Evolutionary conservation across 2,888 invertebrate species (phyloP), one percentile per base, ranked within the genome.

Genomic region (Heliconius hortense): DNA sequence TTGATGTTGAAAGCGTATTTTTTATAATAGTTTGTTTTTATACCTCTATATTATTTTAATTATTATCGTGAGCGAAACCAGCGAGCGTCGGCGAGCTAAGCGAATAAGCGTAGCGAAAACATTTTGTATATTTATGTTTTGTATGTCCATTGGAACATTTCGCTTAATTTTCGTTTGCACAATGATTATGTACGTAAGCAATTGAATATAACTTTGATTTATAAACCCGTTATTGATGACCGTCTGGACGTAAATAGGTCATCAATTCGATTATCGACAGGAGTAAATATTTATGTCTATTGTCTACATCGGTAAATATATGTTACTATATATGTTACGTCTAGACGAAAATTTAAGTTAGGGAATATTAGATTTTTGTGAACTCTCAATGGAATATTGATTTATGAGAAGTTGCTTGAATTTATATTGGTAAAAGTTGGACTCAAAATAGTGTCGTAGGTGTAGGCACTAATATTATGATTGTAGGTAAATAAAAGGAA

Each of bases 251-350:
- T 28, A 68, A 48, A 48, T 24, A 64, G 64, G 39, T 39, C 64
- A 39, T 68, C 67, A 48, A 48, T 28, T 68, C 67, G 48, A 68
- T 68, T 48, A 48, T 68, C 28, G 48, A 43, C 43, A 18, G 67
- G 10, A 5, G 67, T 68, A 68, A 68, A 68, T 68, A 48, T 68
- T 67, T 68, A 48, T 68, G 35, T 39, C 35, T 39, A 64, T 56
- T 39, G 64, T 60, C 26, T 26, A 15, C 15, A 28, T 26, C 1
- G 10, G n/a, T 48, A 48, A 59, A 13, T 5, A 11, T 26, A 60
- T 26, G 15, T 18, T 26, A 13, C 24, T 60, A 60, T 26, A 26
- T 15, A 15, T 59, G 59, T 13, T 64, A 39, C 28, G 64, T 64
- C 64, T n/a, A 64, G 63, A 63, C 21, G 31, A 63, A 63, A 31